A percentile compares a stretch with the other conserved stretches of the same genome.
phyloP scores from a whole-genome alignment of 2,888 invertebrate species.

The Podotricha telesiphe region DNA sequence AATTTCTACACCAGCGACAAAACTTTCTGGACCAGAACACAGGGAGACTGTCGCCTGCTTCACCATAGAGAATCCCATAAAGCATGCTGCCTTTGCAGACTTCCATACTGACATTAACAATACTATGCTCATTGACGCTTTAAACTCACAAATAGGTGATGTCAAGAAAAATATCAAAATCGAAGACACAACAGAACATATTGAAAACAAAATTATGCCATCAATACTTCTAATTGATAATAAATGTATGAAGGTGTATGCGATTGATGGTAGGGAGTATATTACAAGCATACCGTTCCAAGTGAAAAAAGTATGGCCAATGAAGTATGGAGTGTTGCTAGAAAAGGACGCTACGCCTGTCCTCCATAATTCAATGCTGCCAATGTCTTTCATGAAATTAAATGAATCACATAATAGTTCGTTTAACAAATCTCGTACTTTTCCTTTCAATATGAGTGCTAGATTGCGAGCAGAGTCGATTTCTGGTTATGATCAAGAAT shows the following conservation, averaged over 20 bases:
- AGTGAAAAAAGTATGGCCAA: conserved; percentile 92
- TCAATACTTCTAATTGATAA: conserved; percentile 90
- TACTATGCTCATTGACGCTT: conserved; percentile 80
- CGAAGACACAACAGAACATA: conserved; percentile 77
- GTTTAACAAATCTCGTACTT: conserved; percentile 61
- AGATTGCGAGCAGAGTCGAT: conserved; percentile 68
- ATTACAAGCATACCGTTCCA: conserved; percentile 90
- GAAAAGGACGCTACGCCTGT: conserved; percentile 86
- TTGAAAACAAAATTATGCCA: conserved; percentile 81
- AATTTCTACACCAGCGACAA: conserved; percentile 78
- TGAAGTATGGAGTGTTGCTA: conserved; percentile 92
- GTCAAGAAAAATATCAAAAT: conserved; percentile 78
- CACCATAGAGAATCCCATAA: conserved; percentile 91
- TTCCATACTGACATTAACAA: conserved; percentile 79
- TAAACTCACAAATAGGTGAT: conserved; percentile 78
- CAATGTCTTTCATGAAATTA: conserved; percentile 63
- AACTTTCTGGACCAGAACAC: conserved; percentile 77
- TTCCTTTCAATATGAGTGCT: conserved; percentile 69
- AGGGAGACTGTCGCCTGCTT: conserved; percentile 87
- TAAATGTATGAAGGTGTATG: conserved; percentile 90
- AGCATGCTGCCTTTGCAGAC: conserved; percentile 90
- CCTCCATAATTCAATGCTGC: conserved; percentile 62
- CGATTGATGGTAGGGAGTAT: conserved; percentile 92
- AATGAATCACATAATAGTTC: conserved; percentile 73
- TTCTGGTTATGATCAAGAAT: conserved; percentile 71